Conservation (phyloP, 2,888 invertebrate species). For the Dolichopus griseipennis region DNA sequence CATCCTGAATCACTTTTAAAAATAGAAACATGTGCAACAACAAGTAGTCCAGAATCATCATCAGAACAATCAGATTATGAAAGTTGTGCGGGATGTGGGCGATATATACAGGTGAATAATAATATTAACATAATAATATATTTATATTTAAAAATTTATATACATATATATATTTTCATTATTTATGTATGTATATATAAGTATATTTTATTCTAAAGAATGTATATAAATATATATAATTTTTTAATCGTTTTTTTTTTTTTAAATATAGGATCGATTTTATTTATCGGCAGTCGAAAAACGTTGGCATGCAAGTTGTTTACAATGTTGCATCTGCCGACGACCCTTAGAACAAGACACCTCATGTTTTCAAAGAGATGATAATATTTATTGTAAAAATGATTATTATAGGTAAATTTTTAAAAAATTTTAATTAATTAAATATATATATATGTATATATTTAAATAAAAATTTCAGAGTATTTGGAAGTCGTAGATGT, state of each 20-base stretch:
- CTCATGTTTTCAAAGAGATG: slow-evolving; percentile 86
- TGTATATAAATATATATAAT: background rate
- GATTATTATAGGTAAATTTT: slow-evolving; percentile 85
- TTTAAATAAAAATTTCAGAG: slow-evolving; percentile 47
- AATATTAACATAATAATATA: background rate
- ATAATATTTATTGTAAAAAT: slow-evolving; percentile 91
- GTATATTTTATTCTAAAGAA: background rate
- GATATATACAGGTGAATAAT: slow-evolving; percentile 54
- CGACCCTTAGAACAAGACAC: slow-evolving; percentile 82
- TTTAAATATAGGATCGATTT: slow-evolving; percentile 59
- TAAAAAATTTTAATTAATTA: background rate
- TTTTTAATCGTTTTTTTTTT: slow-evolving; percentile 20
- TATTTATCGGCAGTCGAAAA: slow-evolving; percentile 86
- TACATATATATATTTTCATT: background rate
- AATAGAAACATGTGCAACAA: slow-evolving; percentile 41
- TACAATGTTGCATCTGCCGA: slow-evolving; percentile 85
- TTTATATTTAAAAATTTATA: background rate
- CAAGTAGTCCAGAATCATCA: slow-evolving; percentile 43
- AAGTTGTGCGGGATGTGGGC: slow-evolving; percentile 80
- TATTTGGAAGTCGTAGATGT: slow-evolving; percentile 83
- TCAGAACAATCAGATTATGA: slow-evolving; percentile 39
- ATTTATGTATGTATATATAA: background rate
- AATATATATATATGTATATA: too few species aligned
- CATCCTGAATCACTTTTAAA: slow-evolving; percentile 31
- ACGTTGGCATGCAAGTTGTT: slow-evolving; percentile 86